phyloP scores from a whole-genome alignment of 2,888 invertebrate genomes.

The Nasonovia ribisnigri region DNA sequence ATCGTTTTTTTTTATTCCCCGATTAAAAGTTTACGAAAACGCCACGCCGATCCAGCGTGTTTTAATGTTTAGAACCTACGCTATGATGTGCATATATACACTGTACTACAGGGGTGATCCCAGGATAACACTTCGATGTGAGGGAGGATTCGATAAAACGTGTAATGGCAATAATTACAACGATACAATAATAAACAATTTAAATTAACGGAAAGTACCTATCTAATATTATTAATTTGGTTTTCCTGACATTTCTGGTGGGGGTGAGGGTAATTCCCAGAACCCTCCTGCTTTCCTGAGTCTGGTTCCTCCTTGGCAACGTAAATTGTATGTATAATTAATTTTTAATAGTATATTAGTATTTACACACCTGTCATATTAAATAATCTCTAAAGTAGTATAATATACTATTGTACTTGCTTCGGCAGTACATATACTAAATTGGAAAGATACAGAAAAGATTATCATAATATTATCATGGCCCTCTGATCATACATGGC shows the following conservation, averaged over 20 bases:
- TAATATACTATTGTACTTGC: not conserved
- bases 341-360: not conserved
- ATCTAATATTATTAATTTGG: not conserved
- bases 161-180: not conserved
- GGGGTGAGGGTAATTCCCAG: not conserved
- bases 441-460: no score
- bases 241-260: not conserved
- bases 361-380: not conserved
- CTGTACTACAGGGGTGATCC: no score
- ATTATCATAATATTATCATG: no score
- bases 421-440: no score
- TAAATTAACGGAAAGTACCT: not conserved
- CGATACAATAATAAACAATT: not conserved
- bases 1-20: not conserved
- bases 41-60: not conserved
- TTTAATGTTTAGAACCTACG: not conserved
- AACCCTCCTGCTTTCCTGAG: not conserved
- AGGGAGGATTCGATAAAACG: not conserved
- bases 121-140: not conserved
- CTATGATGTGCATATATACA: not conserved
- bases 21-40: not conserved
- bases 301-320: not conserved
- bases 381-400: not conserved
- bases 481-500: no score
- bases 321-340: not conserved